Base-by-base conservation (phyloP, 2,113 vertebrate genomes). In the Marmota monax region DNA sequence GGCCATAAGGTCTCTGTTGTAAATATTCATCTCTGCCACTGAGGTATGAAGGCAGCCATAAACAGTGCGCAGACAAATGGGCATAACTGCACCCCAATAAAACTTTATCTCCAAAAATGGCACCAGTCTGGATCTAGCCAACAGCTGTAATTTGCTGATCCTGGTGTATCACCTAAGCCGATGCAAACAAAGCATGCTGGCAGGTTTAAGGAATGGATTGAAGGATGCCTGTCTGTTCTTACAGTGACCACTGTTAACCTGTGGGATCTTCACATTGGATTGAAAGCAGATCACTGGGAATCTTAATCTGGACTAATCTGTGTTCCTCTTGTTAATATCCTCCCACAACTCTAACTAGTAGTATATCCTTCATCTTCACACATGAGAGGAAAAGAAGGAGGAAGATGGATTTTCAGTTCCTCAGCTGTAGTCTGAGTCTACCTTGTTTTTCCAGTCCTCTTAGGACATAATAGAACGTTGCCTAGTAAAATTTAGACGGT, bases 91-190 rank as follows among this genome's bases (percentile, higher is more conserved):
- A 7, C 70, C 51, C 22, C 61, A 73, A 6, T 90, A 78, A 90
- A 82, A 95, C 51, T 96, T 93, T 82, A 80, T 92, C 90, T 58
- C 65, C 22, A 70, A 73, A 84, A 53, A 23, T 88, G 37, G 16
- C 4, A 0, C 73, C 37, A 51, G 67, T 23, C 23, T 93, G 87
- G n/a, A 48, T 80, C 45, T 45, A 23, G 58, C 51, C 45, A 29
- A 16, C 22, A 7, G n/a, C 27, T 92, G 18, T 45, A 20, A 29
- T 73, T 73, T 58, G 53, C 51, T 39, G 34, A n/a, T 20, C 25
- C 14, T 70, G 77, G 39, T 72, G 2, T 61, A 9, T 69, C 34
- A 51, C 25, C 25, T 74, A 90, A 92, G 27, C 78, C 17, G 45
- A 83, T 86, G 58, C 89, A 77, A 90, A 63, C 18, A 37, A 84